phyloP scores from a whole-genome alignment of 2,797 vertebrate genomes.

The Myotis vivesi region DNA sequence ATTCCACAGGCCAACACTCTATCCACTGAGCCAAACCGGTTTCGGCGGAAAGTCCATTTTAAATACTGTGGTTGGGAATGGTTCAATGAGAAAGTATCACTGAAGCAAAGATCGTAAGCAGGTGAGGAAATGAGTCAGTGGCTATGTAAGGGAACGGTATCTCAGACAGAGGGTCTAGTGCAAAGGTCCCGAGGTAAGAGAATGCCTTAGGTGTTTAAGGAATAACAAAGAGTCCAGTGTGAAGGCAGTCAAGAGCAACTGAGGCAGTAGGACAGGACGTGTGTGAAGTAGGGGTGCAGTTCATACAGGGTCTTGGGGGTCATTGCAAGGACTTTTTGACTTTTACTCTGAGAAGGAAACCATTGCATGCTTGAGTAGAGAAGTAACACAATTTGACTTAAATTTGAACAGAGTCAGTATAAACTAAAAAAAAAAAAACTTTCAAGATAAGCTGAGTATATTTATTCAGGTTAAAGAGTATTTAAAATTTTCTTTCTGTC shows the following conservation, averaged over 20 bases:
- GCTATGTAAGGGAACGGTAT: neutral
- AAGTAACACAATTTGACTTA: neutral
- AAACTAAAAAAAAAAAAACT: neutral
- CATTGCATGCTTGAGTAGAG: neutral
- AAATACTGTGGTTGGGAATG: neutral
- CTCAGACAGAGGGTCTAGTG: neutral
- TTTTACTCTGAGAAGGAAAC: neutral
- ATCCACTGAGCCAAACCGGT: too few species aligned
- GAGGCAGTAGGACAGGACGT: neutral
- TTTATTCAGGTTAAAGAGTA: constrained; percentile 26
- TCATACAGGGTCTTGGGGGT: neutral
- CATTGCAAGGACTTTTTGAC: neutral
- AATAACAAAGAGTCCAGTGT: neutral
- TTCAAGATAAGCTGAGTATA: neutral
- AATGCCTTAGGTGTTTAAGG: neutral
- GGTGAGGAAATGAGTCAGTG: neutral
- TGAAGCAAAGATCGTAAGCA: neutral
- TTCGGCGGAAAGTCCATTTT: neutral
- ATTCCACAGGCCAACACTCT: too few species aligned
- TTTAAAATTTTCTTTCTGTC: constrained; percentile 18
- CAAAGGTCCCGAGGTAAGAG: neutral
- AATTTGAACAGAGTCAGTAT: neutral
- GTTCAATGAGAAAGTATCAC: neutral
- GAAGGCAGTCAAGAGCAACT: neutral
- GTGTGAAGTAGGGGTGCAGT: neutral